These are phyloP conservation scores for Arge pagana DNA, from an alignment of 2,888 invertebrate genomes.

Conservation along the genomic window DNA sequence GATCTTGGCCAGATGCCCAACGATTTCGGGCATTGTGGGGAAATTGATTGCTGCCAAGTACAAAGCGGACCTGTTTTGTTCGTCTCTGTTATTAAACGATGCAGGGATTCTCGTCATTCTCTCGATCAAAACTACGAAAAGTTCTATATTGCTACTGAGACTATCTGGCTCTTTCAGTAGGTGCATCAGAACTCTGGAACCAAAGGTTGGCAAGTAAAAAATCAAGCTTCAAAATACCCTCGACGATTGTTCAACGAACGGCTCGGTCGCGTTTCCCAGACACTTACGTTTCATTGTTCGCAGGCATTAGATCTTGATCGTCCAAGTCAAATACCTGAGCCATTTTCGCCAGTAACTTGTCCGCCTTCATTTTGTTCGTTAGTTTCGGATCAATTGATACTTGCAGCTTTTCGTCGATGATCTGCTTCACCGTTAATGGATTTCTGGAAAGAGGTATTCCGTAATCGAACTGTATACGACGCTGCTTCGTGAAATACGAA, in stretches of 20 bases:
- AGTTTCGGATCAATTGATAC: too few relatives aligned
- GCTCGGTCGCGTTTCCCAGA: background rate
- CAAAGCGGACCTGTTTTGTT: slow-evolving; percentile 46
- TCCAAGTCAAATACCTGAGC: background rate
- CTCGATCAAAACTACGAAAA: slow-evolving; percentile 46
- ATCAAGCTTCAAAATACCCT: too few relatives aligned
- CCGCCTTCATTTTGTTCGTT: background rate
- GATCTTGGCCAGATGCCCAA: slow-evolving; percentile 44
- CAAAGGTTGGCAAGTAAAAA: background rate
- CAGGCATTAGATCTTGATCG: background rate
- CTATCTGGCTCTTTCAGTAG: slow-evolving; percentile 43
- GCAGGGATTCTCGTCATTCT: slow-evolving; percentile 35
- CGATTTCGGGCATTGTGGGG: slow-evolving; percentile 38
- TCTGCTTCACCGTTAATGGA: too few relatives aligned
- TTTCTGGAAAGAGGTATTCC: too few relatives aligned
- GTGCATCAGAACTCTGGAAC: slow-evolving; percentile 46
- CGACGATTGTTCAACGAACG: too few relatives aligned
- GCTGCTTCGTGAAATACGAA: too few relatives aligned
- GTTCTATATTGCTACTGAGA: slow-evolving; percentile 40
- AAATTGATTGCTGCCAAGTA: slow-evolving; percentile 48
- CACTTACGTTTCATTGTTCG: slow-evolving; percentile 49
- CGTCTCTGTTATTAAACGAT: slow-evolving; percentile 40
- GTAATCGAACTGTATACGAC: too few relatives aligned
- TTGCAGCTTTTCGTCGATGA: too few relatives aligned
- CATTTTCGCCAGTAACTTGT: background rate